Evolutionary conservation across 1,140 invertebrate species (phyloP), one percentile per base, ranked within the genome.

Genomic region (Bombus haemorrhoidalis): DNA sequence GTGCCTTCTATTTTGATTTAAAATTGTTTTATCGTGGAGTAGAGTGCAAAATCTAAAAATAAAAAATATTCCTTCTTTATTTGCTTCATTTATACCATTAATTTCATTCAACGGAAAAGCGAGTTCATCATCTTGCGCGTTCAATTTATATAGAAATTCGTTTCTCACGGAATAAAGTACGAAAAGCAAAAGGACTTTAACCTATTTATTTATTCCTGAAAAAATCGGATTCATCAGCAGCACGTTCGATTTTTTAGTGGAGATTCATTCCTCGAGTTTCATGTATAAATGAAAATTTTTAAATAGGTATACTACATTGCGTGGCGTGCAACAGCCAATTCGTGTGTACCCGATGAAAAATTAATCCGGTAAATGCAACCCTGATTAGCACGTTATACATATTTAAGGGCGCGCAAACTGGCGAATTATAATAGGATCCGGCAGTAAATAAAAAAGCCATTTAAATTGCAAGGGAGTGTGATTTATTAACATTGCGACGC

Each of bases 381-480:
- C 39, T 59, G 66, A 84, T 41, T 34, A 59, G 66, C 64, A 13
- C 47, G n/a, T 43, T 79, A 59, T 79, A 72, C 75, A 84, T 84
- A 84, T 84, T 84, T 85, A 80, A 85, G 28, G 34, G 43, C 18
- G 34, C 18, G 68, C 69, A 53, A 78, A 64, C 53, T n/a, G 39
- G 53, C 28, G 18, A 59, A 71, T 72, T 80, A 80, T 80, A 80
- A 80, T 80, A 62, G 76, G 32, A 72, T 43, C n/a, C 76, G 57
- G 18, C 18, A 25, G 32, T 62, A 53, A 85, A 85, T 80, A 64
- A 85, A 80, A 85, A 73, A 57, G 39, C 34, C 32, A 80, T 85
- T 85, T 85, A 85, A 79, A 85, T 85, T 85, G 57, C 76, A 53
- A 62, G 32, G 68, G n/a, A 15, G 12, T 15, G 32, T 73, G 76